Conservation (phyloP, 2,113 vertebrate genomes). For the Phoenicopterus ruber region DNA sequence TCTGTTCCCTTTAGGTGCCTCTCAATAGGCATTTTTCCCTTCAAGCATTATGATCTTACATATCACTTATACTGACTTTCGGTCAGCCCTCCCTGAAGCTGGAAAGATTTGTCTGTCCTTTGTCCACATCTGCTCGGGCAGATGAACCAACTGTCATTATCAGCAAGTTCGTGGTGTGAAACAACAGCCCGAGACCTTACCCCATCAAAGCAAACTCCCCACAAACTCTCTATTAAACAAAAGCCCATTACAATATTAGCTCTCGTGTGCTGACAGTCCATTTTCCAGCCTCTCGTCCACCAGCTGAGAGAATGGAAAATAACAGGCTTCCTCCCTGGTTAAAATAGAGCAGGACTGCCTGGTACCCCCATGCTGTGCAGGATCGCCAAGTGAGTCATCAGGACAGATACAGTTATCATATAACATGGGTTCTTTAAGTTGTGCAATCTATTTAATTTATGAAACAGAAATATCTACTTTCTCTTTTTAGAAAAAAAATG, state of each 20-base stretch:
- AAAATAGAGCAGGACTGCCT: not conserved
- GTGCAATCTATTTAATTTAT: not conserved
- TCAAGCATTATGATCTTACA: not conserved
- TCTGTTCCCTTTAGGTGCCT: not conserved
- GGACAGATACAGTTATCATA: not conserved
- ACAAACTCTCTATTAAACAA: not conserved
- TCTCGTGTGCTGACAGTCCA: not conserved
- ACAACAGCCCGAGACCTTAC: not conserved
- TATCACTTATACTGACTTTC: not conserved
- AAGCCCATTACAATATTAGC: not conserved
- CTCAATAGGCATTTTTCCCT: not conserved
- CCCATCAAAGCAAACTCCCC: not conserved
- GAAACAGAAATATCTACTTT: not conserved
- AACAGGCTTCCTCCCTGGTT: not conserved
- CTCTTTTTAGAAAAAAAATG: not conserved
- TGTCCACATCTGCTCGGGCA: not conserved
- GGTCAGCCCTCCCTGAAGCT: not conserved
- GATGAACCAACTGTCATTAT: not conserved
- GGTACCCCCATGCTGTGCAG: not conserved
- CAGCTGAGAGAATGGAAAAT: not conserved
- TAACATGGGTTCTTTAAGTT: not conserved
- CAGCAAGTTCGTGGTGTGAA: not conserved
- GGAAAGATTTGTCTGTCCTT: not conserved
- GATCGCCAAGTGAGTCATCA: not conserved
- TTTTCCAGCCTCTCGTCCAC: not conserved